Percentiles rank a stretch among this genome's conserved stretches.
These are phyloP conservation scores for Sarotherodon lohbergeri DNA, from an alignment of 2,113 vertebrate species.

Conservation along the genomic window DNA sequence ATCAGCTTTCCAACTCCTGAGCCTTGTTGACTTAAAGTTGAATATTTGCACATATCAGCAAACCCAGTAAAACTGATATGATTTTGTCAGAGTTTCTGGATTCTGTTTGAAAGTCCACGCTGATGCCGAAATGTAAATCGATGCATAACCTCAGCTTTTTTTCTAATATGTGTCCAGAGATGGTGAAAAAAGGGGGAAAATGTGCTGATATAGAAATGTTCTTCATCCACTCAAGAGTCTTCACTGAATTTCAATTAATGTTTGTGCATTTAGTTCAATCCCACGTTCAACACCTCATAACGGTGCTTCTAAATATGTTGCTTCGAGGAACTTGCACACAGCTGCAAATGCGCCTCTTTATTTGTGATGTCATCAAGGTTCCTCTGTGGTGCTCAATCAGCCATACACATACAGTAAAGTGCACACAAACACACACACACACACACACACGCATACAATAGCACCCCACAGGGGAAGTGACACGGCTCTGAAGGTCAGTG, in stretches of 20 bases:
- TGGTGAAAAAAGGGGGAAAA: neutral
- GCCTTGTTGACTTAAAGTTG: neutral
- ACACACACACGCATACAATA: neutral
- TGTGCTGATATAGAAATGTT: neutral
- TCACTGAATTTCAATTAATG: neutral
- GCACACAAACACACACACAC: neutral
- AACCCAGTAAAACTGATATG: neutral
- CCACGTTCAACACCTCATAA: neutral
- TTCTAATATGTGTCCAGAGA: neutral
- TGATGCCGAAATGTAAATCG: neutral
- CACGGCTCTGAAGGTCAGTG: slow-evolving; percentile 45
- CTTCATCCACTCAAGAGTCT: neutral
- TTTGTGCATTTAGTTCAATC: neutral
- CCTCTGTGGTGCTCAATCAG: neutral
- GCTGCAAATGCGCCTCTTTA: neutral
- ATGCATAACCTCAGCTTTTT: neutral
- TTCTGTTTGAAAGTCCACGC: neutral
- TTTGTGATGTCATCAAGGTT: slow-evolving; percentile 7
- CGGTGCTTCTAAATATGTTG: neutral
- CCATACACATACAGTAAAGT: neutral
- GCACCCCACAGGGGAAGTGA: slow-evolving; percentile 7
- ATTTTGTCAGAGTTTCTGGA: neutral
- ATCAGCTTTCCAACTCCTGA: neutral
- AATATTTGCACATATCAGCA: neutral
- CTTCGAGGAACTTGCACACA: neutral